phyloP scores from a whole-genome alignment of 2,797 vertebrate genomes.

The Menidia menidia region DNA sequence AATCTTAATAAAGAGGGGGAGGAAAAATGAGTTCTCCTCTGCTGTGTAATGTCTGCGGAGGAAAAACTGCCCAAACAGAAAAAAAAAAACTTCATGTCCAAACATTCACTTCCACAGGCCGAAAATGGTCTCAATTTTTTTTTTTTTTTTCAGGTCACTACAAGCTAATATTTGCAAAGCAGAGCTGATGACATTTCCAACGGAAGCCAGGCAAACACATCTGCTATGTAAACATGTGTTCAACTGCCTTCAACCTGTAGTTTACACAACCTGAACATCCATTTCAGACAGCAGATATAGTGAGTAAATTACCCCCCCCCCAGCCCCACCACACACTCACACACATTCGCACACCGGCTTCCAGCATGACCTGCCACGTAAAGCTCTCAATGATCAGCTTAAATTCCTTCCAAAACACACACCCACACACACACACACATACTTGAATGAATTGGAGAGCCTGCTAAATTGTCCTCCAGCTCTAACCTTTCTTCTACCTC shows the following conservation, averaged over 20 bases:
- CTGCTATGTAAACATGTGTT: constrained; percentile 79
- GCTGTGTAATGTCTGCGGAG: background rate
- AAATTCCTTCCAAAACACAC: constrained; percentile 22
- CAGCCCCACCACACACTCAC: background rate
- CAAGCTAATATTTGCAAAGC: constrained; percentile 59
- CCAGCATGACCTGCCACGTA: constrained; percentile 23
- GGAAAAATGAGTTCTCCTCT: constrained; percentile 11
- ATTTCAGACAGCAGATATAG: constrained; percentile 45
- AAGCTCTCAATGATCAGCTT: constrained; percentile 28
- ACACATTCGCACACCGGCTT: constrained; percentile 11
- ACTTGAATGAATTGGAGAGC: constrained; percentile 25
- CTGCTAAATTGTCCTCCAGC: constrained; percentile 31
- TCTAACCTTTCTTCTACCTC: constrained; percentile 34
- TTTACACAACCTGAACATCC: constrained; percentile 56
- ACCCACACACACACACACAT: constrained; percentile 1
- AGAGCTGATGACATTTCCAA: constrained; percentile 57
- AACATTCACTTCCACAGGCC: constrained; percentile 31
- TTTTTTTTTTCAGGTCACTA: constrained; percentile 38
- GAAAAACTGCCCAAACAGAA: constrained; percentile 29
- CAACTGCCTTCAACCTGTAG: constrained; percentile 50
- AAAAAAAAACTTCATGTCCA: constrained; percentile 11
- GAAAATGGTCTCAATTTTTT: constrained; percentile 21
- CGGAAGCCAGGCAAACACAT: constrained; percentile 68
- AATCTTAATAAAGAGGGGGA: constrained; percentile 19
- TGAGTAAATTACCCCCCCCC: constrained; percentile 11